A percentile compares a stretch with the other conserved stretches of the same genome.
phyloP scores from a whole-genome alignment of 1,140 invertebrate species.

The Neelides sp. region DNA sequence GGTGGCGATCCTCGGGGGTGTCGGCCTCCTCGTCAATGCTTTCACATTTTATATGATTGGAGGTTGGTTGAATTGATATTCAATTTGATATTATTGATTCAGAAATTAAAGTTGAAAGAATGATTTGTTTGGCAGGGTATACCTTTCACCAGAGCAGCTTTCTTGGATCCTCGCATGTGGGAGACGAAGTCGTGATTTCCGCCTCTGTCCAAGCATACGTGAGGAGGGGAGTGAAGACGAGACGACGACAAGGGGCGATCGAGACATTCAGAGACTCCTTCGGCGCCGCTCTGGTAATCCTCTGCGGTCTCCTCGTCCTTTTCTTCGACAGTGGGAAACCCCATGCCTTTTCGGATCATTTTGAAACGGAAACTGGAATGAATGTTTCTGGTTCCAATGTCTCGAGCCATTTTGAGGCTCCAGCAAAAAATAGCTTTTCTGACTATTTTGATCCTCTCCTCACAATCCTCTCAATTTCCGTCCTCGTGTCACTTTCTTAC shows the following conservation, averaged over 20 bases:
- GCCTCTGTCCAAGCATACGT: slow-evolving; percentile 22
- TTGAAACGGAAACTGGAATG: too few relatives aligned
- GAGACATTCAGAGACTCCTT: slow-evolving; percentile 43
- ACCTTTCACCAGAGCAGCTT: slow-evolving; percentile 63
- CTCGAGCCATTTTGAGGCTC: too few relatives aligned
- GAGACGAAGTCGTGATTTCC: slow-evolving; percentile 31
- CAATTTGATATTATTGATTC: slow-evolving; percentile 1
- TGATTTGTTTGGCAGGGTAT: slow-evolving; percentile 39
- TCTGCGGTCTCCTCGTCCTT: too few relatives aligned
- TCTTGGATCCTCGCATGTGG: slow-evolving; percentile 36
- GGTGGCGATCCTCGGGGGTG: slow-evolving; percentile 50
- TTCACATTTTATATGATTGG: slow-evolving; percentile 61
- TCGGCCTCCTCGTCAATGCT: slow-evolving; percentile 53
- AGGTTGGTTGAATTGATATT: slow-evolving; percentile 36
- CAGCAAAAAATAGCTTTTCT: too few relatives aligned
- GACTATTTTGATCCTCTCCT: slow-evolving; percentile 60
- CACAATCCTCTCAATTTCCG: slow-evolving; percentile 50
- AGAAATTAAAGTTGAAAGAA: slow-evolving; percentile 1
- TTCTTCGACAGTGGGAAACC: too few relatives aligned
- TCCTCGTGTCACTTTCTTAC: slow-evolving; percentile 52
- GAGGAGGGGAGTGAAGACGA: slow-evolving; percentile 34
- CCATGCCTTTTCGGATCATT: too few relatives aligned
- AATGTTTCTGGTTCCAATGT: too few relatives aligned
- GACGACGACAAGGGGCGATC: slow-evolving; percentile 35
- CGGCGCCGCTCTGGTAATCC: too few relatives aligned